phyloP scores from a whole-genome alignment of 92 coral and sea anemone species.

The Epizoanthus ramosus region DNA sequence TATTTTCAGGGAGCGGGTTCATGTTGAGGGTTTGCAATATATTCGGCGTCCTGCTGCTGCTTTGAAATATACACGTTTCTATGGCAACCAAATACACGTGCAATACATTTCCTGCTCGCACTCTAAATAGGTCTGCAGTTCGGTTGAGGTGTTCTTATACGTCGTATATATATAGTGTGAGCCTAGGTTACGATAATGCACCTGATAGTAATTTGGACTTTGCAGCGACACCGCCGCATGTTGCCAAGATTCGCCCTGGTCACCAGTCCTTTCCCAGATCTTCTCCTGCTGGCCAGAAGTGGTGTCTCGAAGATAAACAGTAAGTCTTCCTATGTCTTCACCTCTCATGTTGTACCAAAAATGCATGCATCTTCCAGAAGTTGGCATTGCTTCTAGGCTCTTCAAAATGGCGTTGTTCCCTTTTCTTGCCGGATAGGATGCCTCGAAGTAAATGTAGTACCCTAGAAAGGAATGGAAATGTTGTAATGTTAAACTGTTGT shows the following conservation, averaged over 20 bases:
- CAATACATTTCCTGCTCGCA: not conserved
- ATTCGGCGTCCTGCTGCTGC: too few relatives aligned
- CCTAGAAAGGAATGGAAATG: not conserved
- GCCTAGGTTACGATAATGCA: not conserved
- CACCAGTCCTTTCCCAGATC: conserved; percentile 27
- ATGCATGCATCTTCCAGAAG: conserved; percentile 13
- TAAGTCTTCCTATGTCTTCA: conserved; percentile 7
- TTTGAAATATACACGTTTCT: too few relatives aligned
- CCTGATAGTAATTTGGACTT: not conserved
- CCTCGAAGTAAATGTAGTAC: conserved; percentile 8
- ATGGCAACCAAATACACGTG: too few relatives aligned
- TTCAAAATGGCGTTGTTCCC: not conserved
- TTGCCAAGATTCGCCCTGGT: conserved; percentile 25
- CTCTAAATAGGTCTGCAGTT: not conserved
- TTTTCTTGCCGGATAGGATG: conserved; percentile 25
- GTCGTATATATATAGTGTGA: not conserved
- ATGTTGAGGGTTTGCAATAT: too few relatives aligned
- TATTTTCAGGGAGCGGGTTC: too few relatives aligned
- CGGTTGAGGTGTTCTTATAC: not conserved
- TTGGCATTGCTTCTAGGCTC: conserved; percentile 12
- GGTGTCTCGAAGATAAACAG: not conserved
- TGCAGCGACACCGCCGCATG: not conserved
- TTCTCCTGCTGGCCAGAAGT: not conserved
- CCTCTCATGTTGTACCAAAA: conserved; percentile 36
- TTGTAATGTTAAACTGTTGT: too few relatives aligned